Conservation (phyloP, 2,113 vertebrate genomes). For the Menidia beryllina region DNA sequence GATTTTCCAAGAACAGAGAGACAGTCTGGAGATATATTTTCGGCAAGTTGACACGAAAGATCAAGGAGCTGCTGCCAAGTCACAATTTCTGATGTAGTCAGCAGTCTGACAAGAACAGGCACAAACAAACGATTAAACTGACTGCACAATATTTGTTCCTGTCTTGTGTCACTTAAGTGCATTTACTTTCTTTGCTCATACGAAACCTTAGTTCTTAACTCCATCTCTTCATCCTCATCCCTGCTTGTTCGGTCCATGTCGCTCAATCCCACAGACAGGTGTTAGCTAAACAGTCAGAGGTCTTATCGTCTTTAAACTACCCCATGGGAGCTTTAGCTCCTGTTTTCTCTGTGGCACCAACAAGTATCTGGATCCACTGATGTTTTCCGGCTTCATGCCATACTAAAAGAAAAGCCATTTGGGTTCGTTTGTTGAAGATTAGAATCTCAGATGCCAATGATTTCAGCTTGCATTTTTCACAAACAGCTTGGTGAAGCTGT, state of each 20-base stretch:
- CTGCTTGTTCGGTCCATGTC: slow-evolving; percentile 13
- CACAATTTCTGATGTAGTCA: no score
- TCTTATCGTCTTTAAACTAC: slow-evolving; percentile 44
- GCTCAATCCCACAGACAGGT: background rate
- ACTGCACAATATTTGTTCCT: no score
- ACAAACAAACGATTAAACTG: no score
- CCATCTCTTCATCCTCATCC: background rate
- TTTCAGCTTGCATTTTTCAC: slow-evolving; percentile 58
- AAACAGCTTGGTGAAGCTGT: slow-evolving; percentile 66
- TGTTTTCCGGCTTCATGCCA: slow-evolving; percentile 53
- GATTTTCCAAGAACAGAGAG: no score
- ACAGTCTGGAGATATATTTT: no score
- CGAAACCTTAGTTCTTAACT: slow-evolving; percentile 15
- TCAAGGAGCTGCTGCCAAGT: no score
- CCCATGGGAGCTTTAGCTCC: background rate
- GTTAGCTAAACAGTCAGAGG: slow-evolving; percentile 32
- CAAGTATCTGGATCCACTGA: slow-evolving; percentile 42
- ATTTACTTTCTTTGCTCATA: no score
- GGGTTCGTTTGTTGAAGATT: slow-evolving; percentile 69
- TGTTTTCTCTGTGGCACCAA: background rate
- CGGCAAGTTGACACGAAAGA: no score
- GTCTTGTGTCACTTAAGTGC: no score
- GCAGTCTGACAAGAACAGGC: no score
- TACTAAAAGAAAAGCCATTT: slow-evolving; percentile 38
- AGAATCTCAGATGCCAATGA: slow-evolving; percentile 60